These are phyloP conservation scores for Jaculus jaculus DNA, from an alignment of 2,113 vertebrate genomes.

Conservation along the genomic window DNA sequence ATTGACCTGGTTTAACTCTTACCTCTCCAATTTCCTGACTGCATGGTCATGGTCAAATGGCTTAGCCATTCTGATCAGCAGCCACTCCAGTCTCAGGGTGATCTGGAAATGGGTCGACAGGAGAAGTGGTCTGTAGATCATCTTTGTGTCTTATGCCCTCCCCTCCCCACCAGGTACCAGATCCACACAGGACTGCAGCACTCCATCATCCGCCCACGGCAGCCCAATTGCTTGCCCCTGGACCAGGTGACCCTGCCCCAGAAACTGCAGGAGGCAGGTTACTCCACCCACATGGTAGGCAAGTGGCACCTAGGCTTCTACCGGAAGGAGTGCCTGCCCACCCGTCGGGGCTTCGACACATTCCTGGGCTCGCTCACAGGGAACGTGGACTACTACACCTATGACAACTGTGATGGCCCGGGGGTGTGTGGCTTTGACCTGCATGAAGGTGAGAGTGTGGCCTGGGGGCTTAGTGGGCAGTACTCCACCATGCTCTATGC, in stretches of 20 bases:
- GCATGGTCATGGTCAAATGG: not conserved
- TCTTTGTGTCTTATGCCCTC: slow-evolving; percentile 17
- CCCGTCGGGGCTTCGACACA: slow-evolving; percentile 94
- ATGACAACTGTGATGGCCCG: slow-evolving; percentile 94
- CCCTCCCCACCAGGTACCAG: slow-evolving; percentile 90
- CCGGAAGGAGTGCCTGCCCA: slow-evolving; percentile 96
- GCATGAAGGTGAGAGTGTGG: slow-evolving; percentile 93
- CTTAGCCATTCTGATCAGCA: not conserved
- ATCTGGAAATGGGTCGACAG: not conserved
- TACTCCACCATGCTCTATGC: slow-evolving; percentile 97
- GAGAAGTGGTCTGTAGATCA: not conserved
- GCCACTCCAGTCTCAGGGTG: not conserved
- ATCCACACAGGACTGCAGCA: slow-evolving; percentile 99
- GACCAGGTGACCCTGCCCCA: slow-evolving; percentile 95
- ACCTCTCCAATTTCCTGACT: not conserved
- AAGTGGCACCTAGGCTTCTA: slow-evolving; percentile 99
- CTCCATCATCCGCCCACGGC: slow-evolving; percentile 96
- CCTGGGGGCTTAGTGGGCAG: slow-evolving; percentile 93
- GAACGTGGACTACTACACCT: slow-evolving; percentile 97
- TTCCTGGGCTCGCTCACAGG: slow-evolving; percentile 97
- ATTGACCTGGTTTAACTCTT: not conserved
- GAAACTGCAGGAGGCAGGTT: slow-evolving; percentile 94
- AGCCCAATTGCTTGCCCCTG: slow-evolving; percentile 97
- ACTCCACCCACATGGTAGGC: slow-evolving; percentile 98
- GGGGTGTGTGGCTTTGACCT: slow-evolving; percentile 94